Evolutionary conservation across 1,140 invertebrate species (phyloP).

Genomic region (Nephila pilipes): DNA sequence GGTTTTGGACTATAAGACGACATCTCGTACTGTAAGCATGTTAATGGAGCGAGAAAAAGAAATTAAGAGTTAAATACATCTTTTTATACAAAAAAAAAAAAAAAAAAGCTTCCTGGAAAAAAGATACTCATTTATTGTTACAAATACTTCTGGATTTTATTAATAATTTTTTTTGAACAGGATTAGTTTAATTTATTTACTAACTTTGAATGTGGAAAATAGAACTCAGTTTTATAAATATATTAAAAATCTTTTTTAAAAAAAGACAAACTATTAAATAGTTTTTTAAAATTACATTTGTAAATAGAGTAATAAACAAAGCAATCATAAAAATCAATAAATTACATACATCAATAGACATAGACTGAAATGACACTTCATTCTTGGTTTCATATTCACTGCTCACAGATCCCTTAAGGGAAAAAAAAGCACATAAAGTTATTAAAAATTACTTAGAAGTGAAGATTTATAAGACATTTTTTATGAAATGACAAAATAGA

Average conservation of each 20-base stretch:
- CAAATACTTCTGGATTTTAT: not conserved
- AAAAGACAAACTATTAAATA: no score
- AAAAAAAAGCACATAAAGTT: no score
- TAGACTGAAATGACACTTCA: constrained; percentile 52
- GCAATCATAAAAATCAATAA: not conserved
- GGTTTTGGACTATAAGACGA: constrained; percentile 70
- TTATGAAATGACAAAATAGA: no score
- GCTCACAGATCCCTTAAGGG: constrained; percentile 28
- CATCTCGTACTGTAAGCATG: constrained; percentile 73
- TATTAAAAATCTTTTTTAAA: not conserved
- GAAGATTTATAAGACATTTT: not conserved
- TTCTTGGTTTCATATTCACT: constrained; percentile 56
- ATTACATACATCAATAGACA: constrained; percentile 58
- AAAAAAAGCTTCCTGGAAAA: not conserved
- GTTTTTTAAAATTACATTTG: no score
- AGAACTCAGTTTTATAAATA: no score
- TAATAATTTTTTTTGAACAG: not conserved
- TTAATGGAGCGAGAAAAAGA: not conserved
- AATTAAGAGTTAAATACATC: not conserved
- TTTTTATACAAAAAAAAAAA: no score
- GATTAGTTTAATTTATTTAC: not conserved
- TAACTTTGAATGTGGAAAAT: not conserved
- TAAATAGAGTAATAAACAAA: not conserved
- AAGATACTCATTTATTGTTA: not conserved
- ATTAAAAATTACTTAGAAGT: not conserved